These are phyloP conservation scores for Ornithorhynchus anatinus DNA, from an alignment of 2,113 vertebrate genomes.

Conservation along the genomic window DNA sequence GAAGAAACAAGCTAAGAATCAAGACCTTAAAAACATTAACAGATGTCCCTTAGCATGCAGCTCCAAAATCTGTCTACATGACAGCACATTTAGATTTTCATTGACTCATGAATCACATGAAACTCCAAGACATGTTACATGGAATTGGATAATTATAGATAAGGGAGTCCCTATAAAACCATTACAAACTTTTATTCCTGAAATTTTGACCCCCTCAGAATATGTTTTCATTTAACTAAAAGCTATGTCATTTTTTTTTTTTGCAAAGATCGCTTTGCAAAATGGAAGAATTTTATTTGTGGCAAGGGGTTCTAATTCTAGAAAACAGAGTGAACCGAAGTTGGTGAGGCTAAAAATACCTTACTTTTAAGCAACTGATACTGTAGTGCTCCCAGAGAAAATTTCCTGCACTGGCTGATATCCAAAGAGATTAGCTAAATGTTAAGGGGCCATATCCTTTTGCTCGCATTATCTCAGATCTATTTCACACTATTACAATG, in stretches of 20 bases:
- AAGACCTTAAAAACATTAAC: not conserved
- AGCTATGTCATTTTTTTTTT: not conserved
- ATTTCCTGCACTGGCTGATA: constrained; percentile 66
- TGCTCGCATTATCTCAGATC: constrained; percentile 55
- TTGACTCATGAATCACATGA: not conserved
- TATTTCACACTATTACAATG: constrained; percentile 63
- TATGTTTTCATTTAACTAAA: not conserved
- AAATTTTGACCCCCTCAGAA: not conserved
- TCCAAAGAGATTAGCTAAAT: constrained; percentile 62
- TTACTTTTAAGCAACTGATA: constrained; percentile 59
- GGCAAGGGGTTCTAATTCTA: constrained; percentile 51
- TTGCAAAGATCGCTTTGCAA: not conserved
- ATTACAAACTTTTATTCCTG: not conserved
- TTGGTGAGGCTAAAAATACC: constrained; percentile 52
- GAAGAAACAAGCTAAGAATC: not conserved
- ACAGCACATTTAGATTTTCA: constrained; percentile 9
- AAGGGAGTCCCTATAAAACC: not conserved
- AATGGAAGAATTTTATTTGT: constrained; percentile 26
- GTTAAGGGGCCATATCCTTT: constrained; percentile 58
- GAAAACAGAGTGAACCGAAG: constrained; percentile 49
- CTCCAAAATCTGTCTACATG: not conserved
- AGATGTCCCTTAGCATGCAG: not conserved
- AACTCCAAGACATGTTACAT: not conserved
- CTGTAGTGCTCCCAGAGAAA: constrained; percentile 53
- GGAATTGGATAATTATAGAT: not conserved